These are phyloP conservation scores for Lochmaea capreae DNA, from an alignment of 2,888 invertebrate genomes.

Conservation along the genomic window DNA sequence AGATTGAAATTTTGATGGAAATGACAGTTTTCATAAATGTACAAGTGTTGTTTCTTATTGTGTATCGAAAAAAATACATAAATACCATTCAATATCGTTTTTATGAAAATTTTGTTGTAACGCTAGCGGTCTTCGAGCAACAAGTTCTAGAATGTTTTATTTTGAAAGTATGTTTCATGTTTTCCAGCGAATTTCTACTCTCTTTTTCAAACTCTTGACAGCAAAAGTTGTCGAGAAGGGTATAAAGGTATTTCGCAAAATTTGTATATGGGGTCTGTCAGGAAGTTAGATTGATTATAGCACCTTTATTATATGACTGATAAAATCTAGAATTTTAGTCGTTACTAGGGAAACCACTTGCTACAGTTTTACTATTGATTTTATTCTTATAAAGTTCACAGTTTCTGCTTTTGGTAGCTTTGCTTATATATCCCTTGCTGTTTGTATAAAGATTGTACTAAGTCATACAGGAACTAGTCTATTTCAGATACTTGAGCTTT, in stretches of 20 bases:
- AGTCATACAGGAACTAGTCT: too few relatives aligned
- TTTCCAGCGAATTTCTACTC: not conserved
- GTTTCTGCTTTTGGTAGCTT: not conserved
- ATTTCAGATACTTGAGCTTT: too few relatives aligned
- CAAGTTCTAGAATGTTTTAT: not conserved
- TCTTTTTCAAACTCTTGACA: conserved; percentile 2
- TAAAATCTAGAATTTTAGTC: not conserved
- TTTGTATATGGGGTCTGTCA: conserved; percentile 7
- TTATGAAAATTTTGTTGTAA: not conserved
- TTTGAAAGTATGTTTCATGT: not conserved
- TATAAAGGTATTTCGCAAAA: conserved; percentile 3
- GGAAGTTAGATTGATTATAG: conserved; percentile 5
- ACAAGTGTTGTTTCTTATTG: too few relatives aligned
- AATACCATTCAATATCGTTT: not conserved
- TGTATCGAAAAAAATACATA: too few relatives aligned
- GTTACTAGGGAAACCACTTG: conserved; percentile 8
- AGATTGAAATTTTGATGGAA: not conserved
- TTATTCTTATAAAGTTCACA: conserved; percentile 2
- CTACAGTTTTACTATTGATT: not conserved
- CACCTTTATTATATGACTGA: conserved; percentile 7
- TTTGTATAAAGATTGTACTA: too few relatives aligned
- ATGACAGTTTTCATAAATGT: too few relatives aligned
- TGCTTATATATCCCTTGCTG: too few relatives aligned
- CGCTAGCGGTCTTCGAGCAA: not conserved
- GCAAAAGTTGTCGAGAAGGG: conserved; percentile 6